Conservation (phyloP, 2,113 vertebrate species). For the Sitta europaea region DNA sequence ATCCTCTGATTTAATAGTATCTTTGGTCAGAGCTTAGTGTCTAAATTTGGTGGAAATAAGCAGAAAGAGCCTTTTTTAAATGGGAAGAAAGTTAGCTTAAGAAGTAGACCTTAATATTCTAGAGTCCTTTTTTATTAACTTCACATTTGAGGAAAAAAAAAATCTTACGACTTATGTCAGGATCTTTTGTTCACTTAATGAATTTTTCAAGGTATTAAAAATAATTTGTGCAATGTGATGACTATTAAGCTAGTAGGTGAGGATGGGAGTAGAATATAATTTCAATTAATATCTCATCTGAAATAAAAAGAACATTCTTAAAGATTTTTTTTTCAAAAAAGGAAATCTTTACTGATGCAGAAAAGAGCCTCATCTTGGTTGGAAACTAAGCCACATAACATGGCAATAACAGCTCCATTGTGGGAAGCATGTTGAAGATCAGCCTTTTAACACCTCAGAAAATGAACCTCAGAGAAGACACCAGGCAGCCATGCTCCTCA, state of each 20-base stretch:
- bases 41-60: conserved; percentile 27
- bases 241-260: conserved; percentile 49
- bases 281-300: conserved; percentile 48
- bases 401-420: background rate
- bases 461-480: background rate
- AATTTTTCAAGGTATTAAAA: conserved; percentile 67
- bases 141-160: conserved; percentile 2
- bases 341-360: background rate
- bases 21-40: conserved; percentile 24
- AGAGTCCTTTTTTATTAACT: conserved; percentile 42
- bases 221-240: conserved; percentile 54
- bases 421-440: background rate
- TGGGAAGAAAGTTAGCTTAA: conserved; percentile 7
- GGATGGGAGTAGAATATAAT: conserved; percentile 34
- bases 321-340: background rate
- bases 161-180: conserved; percentile 50
- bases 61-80: conserved; percentile 5
- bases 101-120: conserved; percentile 43
- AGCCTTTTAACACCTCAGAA: background rate
- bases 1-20: background rate
- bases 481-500: background rate
- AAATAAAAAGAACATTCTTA: conserved; percentile 36
- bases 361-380: background rate
- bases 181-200: conserved; percentile 65
- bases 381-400: background rate